phyloP scores from a whole-genome alignment of 2,797 vertebrate species.

The Crocodylus rhombifer region DNA sequence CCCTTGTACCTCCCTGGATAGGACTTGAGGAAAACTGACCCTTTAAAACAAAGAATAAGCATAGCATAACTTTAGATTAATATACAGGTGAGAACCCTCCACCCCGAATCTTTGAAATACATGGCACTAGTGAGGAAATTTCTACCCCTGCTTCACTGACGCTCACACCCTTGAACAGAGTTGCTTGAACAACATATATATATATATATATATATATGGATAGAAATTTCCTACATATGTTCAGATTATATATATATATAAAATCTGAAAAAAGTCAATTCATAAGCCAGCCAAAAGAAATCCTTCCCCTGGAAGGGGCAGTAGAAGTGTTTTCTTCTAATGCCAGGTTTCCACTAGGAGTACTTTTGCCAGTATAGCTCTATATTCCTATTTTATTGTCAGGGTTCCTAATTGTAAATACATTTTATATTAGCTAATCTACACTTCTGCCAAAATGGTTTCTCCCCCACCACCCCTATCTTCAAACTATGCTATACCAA shows the following conservation, averaged over 20 bases:
- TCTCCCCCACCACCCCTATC: not conserved
- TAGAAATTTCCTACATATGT: too few relatives aligned
- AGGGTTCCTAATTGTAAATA: not conserved
- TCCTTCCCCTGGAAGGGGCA: not conserved
- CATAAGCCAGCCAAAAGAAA: not conserved
- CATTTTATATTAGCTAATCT: not conserved
- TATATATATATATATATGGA: too few relatives aligned
- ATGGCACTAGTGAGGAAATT: not conserved
- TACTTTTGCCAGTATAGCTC: not conserved
- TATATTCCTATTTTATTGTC: not conserved
- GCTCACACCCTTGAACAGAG: not conserved
- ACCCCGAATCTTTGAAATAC: not conserved
- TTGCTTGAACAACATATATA: not conserved
- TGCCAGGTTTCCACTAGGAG: not conserved
- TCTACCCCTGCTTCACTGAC: not conserved
- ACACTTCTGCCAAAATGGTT: not conserved
- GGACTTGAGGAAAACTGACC: slow-evolving; percentile 98
- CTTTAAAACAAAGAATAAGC: slow-evolving; percentile 71
- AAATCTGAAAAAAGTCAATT: not conserved
- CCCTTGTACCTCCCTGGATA: slow-evolving; percentile 87
- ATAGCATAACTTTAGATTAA: not conserved
- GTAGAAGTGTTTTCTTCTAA: not conserved
- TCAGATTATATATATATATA: too few relatives aligned
- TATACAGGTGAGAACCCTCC: not conserved
- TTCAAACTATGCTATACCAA: not conserved